phyloP scores from a whole-genome alignment of 2,113 vertebrate genomes.

The Cyanocitta stelleri region DNA sequence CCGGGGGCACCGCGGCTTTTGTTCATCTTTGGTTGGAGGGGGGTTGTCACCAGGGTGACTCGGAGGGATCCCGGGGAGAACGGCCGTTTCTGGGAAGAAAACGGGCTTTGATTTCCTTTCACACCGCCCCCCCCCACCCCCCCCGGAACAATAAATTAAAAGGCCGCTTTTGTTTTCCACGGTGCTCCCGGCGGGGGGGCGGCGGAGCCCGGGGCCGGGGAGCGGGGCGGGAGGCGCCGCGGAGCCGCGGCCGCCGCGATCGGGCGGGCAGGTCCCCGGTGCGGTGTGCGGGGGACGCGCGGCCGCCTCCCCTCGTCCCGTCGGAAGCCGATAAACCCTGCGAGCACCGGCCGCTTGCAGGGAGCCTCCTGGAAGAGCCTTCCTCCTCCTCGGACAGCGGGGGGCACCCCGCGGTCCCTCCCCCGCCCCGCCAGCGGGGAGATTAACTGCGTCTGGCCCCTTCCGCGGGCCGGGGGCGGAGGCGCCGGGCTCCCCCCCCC shows the following conservation, averaged over 20 bases:
- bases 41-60: conserved; percentile 59
- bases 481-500: neutral
- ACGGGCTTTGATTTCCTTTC: conserved; percentile 22
- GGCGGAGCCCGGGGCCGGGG: neutral
- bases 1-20: conserved; percentile 9
- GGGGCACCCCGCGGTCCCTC: neutral
- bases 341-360: neutral
- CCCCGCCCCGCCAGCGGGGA: neutral
- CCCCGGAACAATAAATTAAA: conserved; percentile 36
- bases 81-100: conserved; percentile 22
- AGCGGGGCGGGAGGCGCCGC: neutral
- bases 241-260: neutral
- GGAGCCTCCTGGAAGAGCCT: neutral
- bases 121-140: neutral
- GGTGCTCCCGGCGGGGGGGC: neutral
- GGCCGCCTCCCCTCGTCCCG: neutral
- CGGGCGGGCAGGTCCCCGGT: neutral
- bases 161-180: conserved; percentile 20
- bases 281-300: neutral
- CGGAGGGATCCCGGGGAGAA: conserved; percentile 26
- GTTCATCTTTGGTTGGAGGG: conserved; percentile 12
- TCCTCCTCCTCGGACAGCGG: neutral
- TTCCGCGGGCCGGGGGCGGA: neutral
- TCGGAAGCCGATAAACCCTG: neutral
- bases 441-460: neutral